Evolutionary conservation across 2,888 invertebrate genomes (phyloP).

Genomic region (Spodoptera exigua): DNA sequence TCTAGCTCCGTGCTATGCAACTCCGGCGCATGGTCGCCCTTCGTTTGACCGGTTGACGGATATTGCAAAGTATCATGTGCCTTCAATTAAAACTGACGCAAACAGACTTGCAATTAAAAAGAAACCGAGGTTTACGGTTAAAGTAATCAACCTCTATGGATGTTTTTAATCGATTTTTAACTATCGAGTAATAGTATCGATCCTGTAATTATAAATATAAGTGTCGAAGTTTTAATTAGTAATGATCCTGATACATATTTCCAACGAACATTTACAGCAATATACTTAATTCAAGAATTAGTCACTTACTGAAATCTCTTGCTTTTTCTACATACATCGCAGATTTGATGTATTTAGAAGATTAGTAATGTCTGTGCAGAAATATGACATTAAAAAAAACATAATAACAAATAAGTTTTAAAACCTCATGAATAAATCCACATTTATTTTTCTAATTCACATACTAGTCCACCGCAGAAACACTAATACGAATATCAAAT

Average conservation of each 20-base stretch:
- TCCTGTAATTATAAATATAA: no score
- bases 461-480: constrained; percentile 5
- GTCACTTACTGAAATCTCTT: not conserved
- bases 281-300: no score
- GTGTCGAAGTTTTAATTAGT: no score
- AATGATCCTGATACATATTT: no score
- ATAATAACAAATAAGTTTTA: no score
- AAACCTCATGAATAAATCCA: not conserved
- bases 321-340: no score
- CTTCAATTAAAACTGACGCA: constrained; percentile 49
- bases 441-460: constrained; percentile 1
- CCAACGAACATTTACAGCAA: no score
- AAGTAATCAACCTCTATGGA: constrained; percentile 17
- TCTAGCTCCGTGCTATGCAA: constrained; percentile 15
- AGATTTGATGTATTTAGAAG: no score
- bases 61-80: constrained; percentile 62
- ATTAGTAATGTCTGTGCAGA: no score
- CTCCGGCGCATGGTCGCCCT: constrained; percentile 18
- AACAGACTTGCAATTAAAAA: constrained; percentile 29
- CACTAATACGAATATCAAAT: constrained; percentile 16
- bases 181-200: constrained; percentile 14
- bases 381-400: no score
- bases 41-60: constrained; percentile 56
- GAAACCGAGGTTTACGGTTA: constrained; percentile 24
- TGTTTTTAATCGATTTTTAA: not conserved